Base-by-base conservation (phyloP, 92 coral and sea anemone species). In the Epizoanthus scotinus region DNA sequence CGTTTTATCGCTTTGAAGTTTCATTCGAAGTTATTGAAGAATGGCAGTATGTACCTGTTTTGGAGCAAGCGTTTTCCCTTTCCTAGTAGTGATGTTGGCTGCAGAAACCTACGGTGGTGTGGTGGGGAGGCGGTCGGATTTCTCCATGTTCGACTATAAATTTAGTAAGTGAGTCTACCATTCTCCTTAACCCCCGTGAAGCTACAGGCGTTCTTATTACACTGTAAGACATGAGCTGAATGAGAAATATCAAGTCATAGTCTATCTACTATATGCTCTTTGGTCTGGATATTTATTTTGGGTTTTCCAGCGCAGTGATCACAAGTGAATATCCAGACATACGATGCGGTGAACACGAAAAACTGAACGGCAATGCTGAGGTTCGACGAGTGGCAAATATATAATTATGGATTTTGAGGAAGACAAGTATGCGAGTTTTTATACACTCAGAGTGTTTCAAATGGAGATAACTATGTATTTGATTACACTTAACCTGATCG, bases 111-210 rank as follows among this genome's bases (percentile, higher is more conserved):
- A 75, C 12, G 81, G 68, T 12, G 59, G 69, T 75, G 72, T 68
- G 25, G 86, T 86, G 9, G 84, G 63, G 28, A 90, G 87, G 27
- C 87, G 90, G 24, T 87, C 94, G n/a, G 97, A 92, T 79, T 92
- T 82, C 72, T 84, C 94, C 57, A 92, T 92, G 97, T 92, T 75
- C 81, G 97, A 92, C 90, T 85, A 87, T 54, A 89, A 92, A 65
- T 92, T 92, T 70, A 85, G 97, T 92, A 90, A 92, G 97, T 92
- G 26, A 63, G 63, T 38, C 58, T 21, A 50, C 34, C 22, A 25
- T 6, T 21, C 15, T 49, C 13, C 1, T 70, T 6, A 44, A 62
- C 38, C 4, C 59, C n/a, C 14, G 26, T 5, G 54, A 17, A 70
- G 80, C 13, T 52, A 19, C 21, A 42, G 7, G 19, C 20, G 15